These are phyloP conservation scores for Mionectes olivaceus DNA, from an alignment of 2,797 vertebrate species.

Conservation along the genomic window DNA sequence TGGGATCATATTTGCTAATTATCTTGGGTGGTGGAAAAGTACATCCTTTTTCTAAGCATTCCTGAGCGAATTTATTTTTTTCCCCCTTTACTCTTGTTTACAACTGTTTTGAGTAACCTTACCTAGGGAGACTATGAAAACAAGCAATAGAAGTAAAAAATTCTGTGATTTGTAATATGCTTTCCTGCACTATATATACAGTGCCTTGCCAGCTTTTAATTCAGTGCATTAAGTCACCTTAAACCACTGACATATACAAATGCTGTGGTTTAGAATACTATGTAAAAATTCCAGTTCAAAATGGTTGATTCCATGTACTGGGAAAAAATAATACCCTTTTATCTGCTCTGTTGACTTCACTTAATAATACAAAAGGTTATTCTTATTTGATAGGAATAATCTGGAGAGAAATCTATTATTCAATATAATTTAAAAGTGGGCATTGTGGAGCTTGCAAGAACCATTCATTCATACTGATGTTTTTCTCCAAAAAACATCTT, in stretches of 20 bases:
- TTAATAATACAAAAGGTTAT: not conserved
- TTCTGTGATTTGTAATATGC: not conserved
- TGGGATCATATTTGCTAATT: not conserved
- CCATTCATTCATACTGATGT: not conserved
- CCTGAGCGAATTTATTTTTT: accelerated
- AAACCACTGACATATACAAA: not conserved
- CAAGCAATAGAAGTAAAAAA: not conserved
- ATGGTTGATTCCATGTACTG: not conserved
- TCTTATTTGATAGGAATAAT: not conserved
- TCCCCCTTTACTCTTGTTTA: not conserved
- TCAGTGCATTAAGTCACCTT: not conserved
- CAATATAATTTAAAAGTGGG: not conserved
- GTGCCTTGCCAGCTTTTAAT: not conserved
- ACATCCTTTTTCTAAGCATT: not conserved
- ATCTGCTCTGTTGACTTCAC: not conserved
- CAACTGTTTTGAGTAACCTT: not conserved
- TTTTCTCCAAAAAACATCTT: conserved; percentile 3
- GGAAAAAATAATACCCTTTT: not conserved
- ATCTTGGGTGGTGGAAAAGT: not conserved
- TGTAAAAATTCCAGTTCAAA: not conserved
- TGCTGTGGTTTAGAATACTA: not conserved
- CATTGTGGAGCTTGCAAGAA: not conserved
- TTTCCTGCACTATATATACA: not conserved
- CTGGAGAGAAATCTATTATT: conserved; percentile 12
- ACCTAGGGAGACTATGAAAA: not conserved